Evolutionary conservation across 1,140 invertebrate species (phyloP), one percentile per base, ranked within the genome.

Genomic region (Armadillidium nasatum): DNA sequence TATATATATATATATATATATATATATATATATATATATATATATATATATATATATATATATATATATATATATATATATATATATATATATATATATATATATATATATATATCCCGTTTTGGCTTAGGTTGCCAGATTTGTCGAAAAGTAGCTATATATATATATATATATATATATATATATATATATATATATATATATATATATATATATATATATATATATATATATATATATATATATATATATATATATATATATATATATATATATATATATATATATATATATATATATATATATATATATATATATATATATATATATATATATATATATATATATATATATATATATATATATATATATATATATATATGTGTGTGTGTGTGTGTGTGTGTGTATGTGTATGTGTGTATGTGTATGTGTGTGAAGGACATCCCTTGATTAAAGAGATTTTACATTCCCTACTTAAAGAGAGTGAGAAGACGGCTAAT

Each of bases 281-380:
- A 67, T 22, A 67, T 22, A 67, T 22, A 21, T 19, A 67, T 22
- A 72, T 13, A 72, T 13, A 72, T 13, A 72, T 13, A 11, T 13
- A 72, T 10, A 23, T 43, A 19, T 21, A 44, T 45, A 73, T 46
- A 22, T 71, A 78, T 54, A 21, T 78, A 78, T n/a, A 44, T 74
- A 72, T 21, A 70, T 78, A 78, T 79, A 46, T 78, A 44, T 72
- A 44, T 78, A 72, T 67, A 66, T 79, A 69, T 60, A 66, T 66
- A 78, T 60, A 72, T 78, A 78, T 78, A 69, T 74, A 78, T 72
- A 71, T 71, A 77, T 78, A 70, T 78, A 78, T 77, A 71, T 78
- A 77, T 78, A 76, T 69, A 75, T 69, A 77, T 71, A 78, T 45
- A 78, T 76, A 78, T 33, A 71, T 66, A 70, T 77, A 77, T 69